Conservation (phyloP, 1,140 invertebrate species). For the Diachasmimorpha longicaudata region DNA sequence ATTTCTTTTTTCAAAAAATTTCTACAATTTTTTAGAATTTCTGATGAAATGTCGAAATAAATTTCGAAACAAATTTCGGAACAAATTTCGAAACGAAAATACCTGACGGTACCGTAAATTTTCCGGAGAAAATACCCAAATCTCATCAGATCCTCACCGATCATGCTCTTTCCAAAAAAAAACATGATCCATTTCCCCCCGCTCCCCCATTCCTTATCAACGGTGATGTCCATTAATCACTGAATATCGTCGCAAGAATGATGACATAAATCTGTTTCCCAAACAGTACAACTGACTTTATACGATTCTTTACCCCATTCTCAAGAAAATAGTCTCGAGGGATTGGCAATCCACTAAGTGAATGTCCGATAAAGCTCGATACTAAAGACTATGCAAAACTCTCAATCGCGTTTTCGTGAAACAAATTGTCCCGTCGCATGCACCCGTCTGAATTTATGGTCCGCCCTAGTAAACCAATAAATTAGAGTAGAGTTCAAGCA, state of each 20-base stretch:
- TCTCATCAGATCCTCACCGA: no score
- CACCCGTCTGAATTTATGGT: constrained; percentile 39
- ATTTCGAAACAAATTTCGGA: no score
- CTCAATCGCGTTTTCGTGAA: constrained; percentile 32
- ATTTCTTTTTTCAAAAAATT: no score
- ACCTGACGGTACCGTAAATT: no score
- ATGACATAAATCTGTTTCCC: background rate
- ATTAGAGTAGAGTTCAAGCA: constrained; percentile 34
- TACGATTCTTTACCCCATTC: background rate
- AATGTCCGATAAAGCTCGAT: constrained; percentile 28
- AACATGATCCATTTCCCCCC: no score
- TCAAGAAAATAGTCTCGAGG: background rate
- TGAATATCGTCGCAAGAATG: background rate
- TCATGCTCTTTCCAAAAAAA: no score
- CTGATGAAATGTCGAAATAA: no score
- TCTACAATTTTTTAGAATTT: no score
- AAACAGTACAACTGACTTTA: background rate
- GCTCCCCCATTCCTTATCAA: background rate
- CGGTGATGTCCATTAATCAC: background rate
- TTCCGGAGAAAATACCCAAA: no score
- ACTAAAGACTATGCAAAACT: constrained; percentile 31
- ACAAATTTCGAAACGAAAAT: no score
- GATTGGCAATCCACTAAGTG: constrained; percentile 28
- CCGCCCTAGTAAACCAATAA: constrained; percentile 36
- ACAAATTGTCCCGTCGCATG: constrained; percentile 37